These are phyloP conservation scores for Podarcis muralis DNA, from an alignment of 2,113 vertebrate genomes.

Conservation along the genomic window DNA sequence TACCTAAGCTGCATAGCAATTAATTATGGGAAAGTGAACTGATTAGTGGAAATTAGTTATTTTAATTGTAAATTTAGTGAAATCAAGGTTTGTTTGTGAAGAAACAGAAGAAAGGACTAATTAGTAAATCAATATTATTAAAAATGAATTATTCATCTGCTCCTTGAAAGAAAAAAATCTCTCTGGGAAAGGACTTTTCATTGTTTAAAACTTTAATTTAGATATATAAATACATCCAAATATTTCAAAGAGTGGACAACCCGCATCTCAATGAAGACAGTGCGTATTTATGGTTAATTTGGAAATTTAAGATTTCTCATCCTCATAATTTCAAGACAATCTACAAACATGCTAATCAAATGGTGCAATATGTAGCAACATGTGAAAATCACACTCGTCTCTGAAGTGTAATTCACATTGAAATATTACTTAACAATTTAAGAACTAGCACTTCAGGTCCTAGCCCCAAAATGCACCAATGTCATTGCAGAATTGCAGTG, in stretches of 20 bases:
- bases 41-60: slow-evolving; percentile 7
- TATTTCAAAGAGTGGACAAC: neutral
- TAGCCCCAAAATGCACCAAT: neutral
- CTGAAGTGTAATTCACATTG: neutral
- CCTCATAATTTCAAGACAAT: neutral
- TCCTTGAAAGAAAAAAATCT: neutral
- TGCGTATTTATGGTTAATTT: neutral
- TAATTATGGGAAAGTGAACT: slow-evolving; percentile 27
- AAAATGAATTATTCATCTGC: slow-evolving; percentile 22
- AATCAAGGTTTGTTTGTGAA: neutral
- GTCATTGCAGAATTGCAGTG: neutral
- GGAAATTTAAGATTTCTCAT: neutral
- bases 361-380: neutral
- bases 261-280: neutral
- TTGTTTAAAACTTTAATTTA: slow-evolving; percentile 22
- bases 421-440: neutral
- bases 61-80: slow-evolving; percentile 28
- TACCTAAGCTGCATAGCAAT: slow-evolving; percentile 17
- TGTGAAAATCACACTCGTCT: neutral
- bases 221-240: neutral
- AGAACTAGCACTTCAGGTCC: neutral
- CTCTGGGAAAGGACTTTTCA: neutral
- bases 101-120: slow-evolving; percentile 5
- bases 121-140: slow-evolving; percentile 36
- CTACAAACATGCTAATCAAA: neutral